phyloP scores from a whole-genome alignment of 2,113 vertebrate genomes.

The Carassius gibelio region DNA sequence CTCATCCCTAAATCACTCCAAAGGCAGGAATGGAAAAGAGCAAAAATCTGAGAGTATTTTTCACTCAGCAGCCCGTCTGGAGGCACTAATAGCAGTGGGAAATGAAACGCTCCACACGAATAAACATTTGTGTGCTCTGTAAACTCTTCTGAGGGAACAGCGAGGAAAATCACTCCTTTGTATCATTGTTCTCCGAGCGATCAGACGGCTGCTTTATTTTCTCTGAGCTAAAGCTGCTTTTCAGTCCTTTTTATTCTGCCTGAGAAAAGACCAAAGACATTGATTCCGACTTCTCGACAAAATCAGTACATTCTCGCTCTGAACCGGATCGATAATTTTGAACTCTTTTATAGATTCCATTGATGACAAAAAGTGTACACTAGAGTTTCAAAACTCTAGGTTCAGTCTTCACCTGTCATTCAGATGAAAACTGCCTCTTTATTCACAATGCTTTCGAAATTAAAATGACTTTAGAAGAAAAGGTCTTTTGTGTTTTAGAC shows the following conservation, averaged over 20 bases:
- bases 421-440: neutral
- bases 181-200: conserved; percentile 50
- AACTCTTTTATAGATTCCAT: conserved; percentile 46
- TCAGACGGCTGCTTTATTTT: conserved; percentile 46
- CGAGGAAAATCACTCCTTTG: conserved; percentile 51
- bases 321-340: conserved; percentile 57
- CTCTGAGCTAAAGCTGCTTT: conserved; percentile 55
- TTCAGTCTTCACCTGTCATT: conserved; percentile 30
- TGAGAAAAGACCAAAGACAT: conserved; percentile 52
- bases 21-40: conserved; percentile 27
- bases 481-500: neutral
- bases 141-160: conserved; percentile 48
- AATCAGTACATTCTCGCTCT: conserved; percentile 41
- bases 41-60: neutral
- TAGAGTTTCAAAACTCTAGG: conserved; percentile 18
- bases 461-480: conserved; percentile 2
- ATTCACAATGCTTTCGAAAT: neutral
- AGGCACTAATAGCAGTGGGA: conserved; percentile 43
- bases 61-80: conserved; percentile 31
- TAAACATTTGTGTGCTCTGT: conserved; percentile 55
- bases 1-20: conserved; percentile 6
- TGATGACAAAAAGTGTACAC: conserved; percentile 32
- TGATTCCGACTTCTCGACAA: conserved; percentile 55
- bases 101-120: conserved; percentile 51
- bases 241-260: conserved; percentile 46